Evolutionary conservation across 2,888 invertebrate genomes (phyloP), one percentile per base, ranked within the genome.

Genomic region (Myathropa florea): DNA sequence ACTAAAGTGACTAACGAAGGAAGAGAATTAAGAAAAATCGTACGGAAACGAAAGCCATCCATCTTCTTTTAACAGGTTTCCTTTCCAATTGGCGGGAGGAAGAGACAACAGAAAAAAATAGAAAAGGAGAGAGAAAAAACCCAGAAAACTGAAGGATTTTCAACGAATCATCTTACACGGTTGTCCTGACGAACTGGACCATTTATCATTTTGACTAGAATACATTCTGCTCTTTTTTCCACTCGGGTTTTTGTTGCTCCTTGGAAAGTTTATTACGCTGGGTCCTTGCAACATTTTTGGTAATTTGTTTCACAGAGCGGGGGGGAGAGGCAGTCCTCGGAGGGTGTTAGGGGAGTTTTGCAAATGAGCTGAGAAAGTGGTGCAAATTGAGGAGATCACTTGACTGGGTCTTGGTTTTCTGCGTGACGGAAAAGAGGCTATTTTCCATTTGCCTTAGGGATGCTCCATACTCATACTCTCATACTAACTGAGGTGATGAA

Each of bases 151-250:
- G 85, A 73, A 64, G 81, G 85, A 81, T 70, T 81, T 81, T 60
- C 65, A 81, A 68, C 81, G 81, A 85, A 85, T 85, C 85, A 85
- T 85, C 81, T 81, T 70, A 65, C 72, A 73, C 63, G 72, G 68
- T 70, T 77, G 67, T 81, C 65, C 70, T 76, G 75, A 71, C 70
- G 75, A 67, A 61, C 65, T 72, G 60, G 36, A 77, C 72, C 80
- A 85, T 85, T 85, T 85, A 85, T 85, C 84, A 85, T 65, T 77
- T 64, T 36, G 65, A 61, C 72, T 53, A 65, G 72, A 64, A 55
- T 46, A 65, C 24, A 65, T 72, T 65, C 14, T 28, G 24, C 28
- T 12, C 39, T 71, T 59, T 30, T 60, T 33, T 60, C 21, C n/a
- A 3, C 14, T 18, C 9, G 14, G 1, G 28, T 1, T 39, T 1